Percentiles rank a stretch among this genome's conserved stretches.
These are phyloP conservation scores for Synanthedon andrenaeformis DNA, from an alignment of 2,888 invertebrate species.

Conservation along the genomic window DNA sequence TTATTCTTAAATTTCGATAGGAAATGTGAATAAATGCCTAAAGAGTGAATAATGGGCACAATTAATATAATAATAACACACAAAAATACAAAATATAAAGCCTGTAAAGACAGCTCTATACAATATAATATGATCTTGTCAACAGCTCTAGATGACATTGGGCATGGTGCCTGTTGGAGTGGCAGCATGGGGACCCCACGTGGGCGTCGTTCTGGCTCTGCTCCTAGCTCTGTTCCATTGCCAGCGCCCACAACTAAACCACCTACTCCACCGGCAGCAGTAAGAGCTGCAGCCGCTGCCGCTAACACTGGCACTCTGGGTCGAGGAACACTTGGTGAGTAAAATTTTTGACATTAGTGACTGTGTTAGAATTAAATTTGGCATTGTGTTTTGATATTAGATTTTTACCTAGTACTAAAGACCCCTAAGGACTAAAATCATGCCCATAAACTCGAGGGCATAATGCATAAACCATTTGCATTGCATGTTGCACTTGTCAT, in stretches of 20 bases:
- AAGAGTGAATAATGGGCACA: too few relatives aligned
- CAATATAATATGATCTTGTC: too few relatives aligned
- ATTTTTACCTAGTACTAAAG: too few relatives aligned
- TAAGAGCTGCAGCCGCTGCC: constrained; percentile 57
- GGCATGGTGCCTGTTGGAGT: constrained; percentile 85
- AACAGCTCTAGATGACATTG: constrained; percentile 90
- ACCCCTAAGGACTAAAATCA: too few relatives aligned
- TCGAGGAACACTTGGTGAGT: constrained; percentile 56
- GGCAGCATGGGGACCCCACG: constrained; percentile 78
- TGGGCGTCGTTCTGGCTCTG: constrained; percentile 78
- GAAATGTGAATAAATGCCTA: too few relatives aligned
- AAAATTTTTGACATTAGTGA: neutral
- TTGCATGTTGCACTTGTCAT: too few relatives aligned
- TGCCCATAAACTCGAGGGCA: too few relatives aligned
- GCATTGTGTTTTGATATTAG: neutral
- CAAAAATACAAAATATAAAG: too few relatives aligned
- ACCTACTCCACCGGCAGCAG: constrained; percentile 90
- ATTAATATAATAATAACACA: too few relatives aligned
- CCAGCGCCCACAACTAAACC: constrained; percentile 96
- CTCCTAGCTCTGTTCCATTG: constrained; percentile 70
- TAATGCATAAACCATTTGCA: too few relatives aligned
- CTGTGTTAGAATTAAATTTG: neutral
- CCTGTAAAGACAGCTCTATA: too few relatives aligned
- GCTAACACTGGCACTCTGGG: constrained; percentile 68
- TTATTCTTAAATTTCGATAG: too few relatives aligned